A percentile compares a stretch with the other conserved stretches of the same genome.
phyloP scores from a whole-genome alignment of 2,797 vertebrate genomes.

The Anolis apletophallus region DNA sequence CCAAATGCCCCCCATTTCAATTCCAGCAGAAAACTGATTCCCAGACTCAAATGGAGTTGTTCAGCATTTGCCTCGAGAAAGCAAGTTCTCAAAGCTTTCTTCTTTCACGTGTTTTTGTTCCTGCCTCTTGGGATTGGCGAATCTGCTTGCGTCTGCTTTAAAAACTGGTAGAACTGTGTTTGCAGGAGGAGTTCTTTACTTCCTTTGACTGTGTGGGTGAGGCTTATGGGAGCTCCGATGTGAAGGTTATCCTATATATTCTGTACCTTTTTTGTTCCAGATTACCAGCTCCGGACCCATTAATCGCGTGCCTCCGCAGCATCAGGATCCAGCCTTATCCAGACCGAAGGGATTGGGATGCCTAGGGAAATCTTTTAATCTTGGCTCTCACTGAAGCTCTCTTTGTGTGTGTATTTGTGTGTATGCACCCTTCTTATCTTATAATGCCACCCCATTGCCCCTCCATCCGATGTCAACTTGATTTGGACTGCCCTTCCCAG shows the following conservation, averaged over 20 bases:
- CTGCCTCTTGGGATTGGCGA: neutral
- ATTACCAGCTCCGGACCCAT: conserved; percentile 92
- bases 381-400: neutral
- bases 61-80: neutral
- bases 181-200: neutral
- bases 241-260: neutral
- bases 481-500: neutral
- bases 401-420: neutral
- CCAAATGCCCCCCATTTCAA: neutral
- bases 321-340: neutral
- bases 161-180: neutral
- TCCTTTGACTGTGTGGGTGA: neutral
- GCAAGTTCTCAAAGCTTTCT: neutral
- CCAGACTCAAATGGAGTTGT: no score
- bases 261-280: conserved; percentile 71
- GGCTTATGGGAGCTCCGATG: neutral
- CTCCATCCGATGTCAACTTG: neutral
- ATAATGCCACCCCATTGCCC: neutral
- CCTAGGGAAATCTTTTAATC: neutral
- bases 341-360: conserved; percentile 18
- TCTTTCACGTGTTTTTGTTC: neutral
- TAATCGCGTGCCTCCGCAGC: conserved; percentile 29
- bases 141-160: neutral
- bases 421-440: neutral
- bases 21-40: no score